Conservation (phyloP, 2,113 vertebrate species). For the Crotalus tigris region DNA sequence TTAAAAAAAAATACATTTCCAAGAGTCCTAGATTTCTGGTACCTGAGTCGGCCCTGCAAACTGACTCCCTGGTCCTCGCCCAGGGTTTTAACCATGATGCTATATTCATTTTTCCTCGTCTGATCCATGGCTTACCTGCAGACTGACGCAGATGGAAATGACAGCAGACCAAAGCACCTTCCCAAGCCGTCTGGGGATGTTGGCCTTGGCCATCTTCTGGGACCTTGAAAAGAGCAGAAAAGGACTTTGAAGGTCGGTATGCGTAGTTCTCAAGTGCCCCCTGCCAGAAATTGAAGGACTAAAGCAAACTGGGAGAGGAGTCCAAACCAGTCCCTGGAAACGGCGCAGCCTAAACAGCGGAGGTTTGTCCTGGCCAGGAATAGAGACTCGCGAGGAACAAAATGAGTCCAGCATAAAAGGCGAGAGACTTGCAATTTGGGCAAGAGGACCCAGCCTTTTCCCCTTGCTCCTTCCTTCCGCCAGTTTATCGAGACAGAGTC, state of each 20-base stretch:
- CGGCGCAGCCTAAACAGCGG: slow-evolving; percentile 47
- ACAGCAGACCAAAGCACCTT: slow-evolving; percentile 60
- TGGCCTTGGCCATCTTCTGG: slow-evolving; percentile 52
- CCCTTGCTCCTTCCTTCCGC: neutral
- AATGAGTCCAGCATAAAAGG: slow-evolving; percentile 56
- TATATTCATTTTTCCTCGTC: neutral
- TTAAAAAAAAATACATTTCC: neutral
- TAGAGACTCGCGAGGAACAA: slow-evolving; percentile 19
- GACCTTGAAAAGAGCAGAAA: slow-evolving; percentile 43
- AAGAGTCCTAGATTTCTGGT: neutral
- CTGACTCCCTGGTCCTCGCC: neutral
- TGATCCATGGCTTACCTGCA: slow-evolving; percentile 66
- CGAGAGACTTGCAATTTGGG: slow-evolving; percentile 34
- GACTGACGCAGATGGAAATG: slow-evolving; percentile 36
- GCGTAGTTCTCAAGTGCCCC: slow-evolving; percentile 22
- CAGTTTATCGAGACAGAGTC: slow-evolving; percentile 4
- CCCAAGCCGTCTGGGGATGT: slow-evolving; percentile 50
- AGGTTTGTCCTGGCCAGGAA: slow-evolving; percentile 46
- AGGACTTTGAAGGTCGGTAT: slow-evolving; percentile 44
- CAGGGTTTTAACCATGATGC: neutral
- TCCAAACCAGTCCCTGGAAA: slow-evolving; percentile 50
- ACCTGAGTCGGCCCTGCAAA: neutral
- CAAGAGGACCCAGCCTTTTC: neutral
- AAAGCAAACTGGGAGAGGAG: slow-evolving; percentile 51
- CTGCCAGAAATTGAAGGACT: slow-evolving; percentile 50